Conservation (phyloP, 2,888 invertebrate genomes). For the Dorcus hopei region DNA sequence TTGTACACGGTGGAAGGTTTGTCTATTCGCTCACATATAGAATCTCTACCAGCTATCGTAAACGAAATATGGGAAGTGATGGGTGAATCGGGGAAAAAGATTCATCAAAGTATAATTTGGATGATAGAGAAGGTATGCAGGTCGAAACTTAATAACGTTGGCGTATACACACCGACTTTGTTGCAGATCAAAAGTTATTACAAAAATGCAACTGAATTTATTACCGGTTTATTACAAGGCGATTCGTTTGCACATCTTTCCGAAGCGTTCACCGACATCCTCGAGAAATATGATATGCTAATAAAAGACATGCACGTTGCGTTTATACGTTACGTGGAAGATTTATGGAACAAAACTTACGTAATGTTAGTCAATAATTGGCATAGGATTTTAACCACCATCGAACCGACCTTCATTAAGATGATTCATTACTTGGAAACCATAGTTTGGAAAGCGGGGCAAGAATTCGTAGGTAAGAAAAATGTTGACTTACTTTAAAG, state of each 20-base stretch:
- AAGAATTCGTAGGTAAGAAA: constrained; percentile 60
- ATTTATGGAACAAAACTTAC: constrained; percentile 69
- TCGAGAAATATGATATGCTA: constrained; percentile 75
- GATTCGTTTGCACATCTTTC: constrained; percentile 73
- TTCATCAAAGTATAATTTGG: constrained; percentile 72
- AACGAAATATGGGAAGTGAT: constrained; percentile 82
- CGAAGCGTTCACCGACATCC: constrained; percentile 63
- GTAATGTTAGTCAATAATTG: constrained; percentile 65
- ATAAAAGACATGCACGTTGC: constrained; percentile 73
- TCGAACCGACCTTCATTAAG: constrained; percentile 77
- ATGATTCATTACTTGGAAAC: constrained; percentile 74
- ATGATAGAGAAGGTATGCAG: constrained; percentile 61
- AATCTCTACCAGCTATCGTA: constrained; percentile 74
- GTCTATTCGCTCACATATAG: constrained; percentile 72
- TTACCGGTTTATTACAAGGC: constrained; percentile 68
- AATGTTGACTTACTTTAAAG: not conserved
- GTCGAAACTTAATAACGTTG: not conserved
- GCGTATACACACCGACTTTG: not conserved
- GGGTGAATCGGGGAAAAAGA: constrained; percentile 79
- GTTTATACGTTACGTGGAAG: constrained; percentile 68
- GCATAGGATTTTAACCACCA: constrained; percentile 67
- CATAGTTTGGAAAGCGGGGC: constrained; percentile 69
- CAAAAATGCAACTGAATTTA: constrained; percentile 65
- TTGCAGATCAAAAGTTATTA: constrained; percentile 65
- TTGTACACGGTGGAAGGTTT: constrained; percentile 73